These are phyloP conservation scores for Dynastes grantii DNA, from an alignment of 2,888 invertebrate genomes.

Conservation along the genomic window DNA sequence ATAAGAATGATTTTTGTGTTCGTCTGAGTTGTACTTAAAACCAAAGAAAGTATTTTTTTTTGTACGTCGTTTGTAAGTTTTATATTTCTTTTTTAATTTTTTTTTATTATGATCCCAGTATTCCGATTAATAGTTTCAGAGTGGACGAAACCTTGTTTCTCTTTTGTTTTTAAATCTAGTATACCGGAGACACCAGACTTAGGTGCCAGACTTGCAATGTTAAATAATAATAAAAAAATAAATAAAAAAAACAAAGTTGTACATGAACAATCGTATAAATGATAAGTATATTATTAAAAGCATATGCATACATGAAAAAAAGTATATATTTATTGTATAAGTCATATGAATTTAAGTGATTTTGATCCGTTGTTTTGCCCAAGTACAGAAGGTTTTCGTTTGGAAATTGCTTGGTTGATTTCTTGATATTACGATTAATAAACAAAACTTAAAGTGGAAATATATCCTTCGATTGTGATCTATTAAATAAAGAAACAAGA, in stretches of 20 bases:
- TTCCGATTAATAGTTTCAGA: constrained; percentile 28
- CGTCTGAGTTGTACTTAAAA: constrained; percentile 36
- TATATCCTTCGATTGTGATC: too few species aligned
- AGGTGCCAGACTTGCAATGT: constrained; percentile 55
- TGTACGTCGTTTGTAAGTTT: constrained; percentile 16
- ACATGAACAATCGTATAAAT: constrained; percentile 53
- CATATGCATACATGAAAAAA: constrained; percentile 34
- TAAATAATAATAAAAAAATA: constrained; percentile 31
- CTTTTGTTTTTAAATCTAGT: constrained; percentile 29
- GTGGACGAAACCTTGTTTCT: constrained; percentile 35
- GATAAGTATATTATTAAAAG: constrained; percentile 36
- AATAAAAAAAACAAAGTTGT: constrained; percentile 44
- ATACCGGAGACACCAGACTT: constrained; percentile 57
- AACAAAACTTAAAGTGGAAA: too few species aligned
- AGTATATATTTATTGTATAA: constrained; percentile 41
- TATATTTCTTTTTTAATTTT: constrained; percentile 5
- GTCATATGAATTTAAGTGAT: background rate
- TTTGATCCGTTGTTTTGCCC: background rate
- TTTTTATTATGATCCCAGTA: constrained; percentile 3
- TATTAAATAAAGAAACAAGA: too few species aligned
- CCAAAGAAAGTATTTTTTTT: constrained; percentile 38
- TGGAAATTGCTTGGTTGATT: background rate
- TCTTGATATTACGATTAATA: too few species aligned
- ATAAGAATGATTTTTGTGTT: background rate
- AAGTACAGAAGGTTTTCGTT: background rate